Evolutionary conservation across 1,140 invertebrate genomes (phyloP), one percentile per base, ranked within the genome.

Genomic region (Bicyclus anynana): DNA sequence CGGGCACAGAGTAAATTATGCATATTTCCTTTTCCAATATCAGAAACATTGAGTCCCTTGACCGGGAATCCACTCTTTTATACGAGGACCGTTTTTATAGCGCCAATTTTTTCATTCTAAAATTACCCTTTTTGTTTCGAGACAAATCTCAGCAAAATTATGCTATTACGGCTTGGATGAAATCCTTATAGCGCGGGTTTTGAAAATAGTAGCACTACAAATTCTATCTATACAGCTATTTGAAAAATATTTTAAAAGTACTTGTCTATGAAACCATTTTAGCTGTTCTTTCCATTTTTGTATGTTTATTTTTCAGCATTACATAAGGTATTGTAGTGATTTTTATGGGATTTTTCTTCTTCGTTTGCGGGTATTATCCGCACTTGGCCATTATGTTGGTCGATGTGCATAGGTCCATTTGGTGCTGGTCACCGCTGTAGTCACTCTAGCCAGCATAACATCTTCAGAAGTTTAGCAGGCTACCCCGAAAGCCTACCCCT

Each of bases 1-100:
- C 35, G n/a, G n/a, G 26, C 21, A 55, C 52, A 46, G 38, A 16
- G 47, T 61, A 61, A 61, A 61, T 55, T 55, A 61, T 63, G 61
- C 51, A 63, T 58, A 59, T 59, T 59, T 61, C 38, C 51, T 55
- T 65, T 65, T 58, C 33, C 56, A 54, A 58, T 67, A 60, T 57
- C 48, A 55, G 61, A 55, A 54, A 52, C 50, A 57, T 63, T 44
- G 49, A 59, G 65, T 53, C 65, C 50, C 50, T 67, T 63, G 61
- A 59, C 54, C 57, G 49, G 49, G 35, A 56, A 62, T 26, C 54
- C 29, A 38, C 27, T 55, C 37, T 61, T 51, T 48, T 49, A 42
- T 60, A 13, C 37, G 38, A 49, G 40, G 13, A 50, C 23, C n/a
- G 49, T 53, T 35, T 57, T 57, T 57, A 57, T 50, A 50, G 46